Percentiles rank a stretch among this genome's conserved stretches.
Evolutionary conservation across 2,113 vertebrate genomes (phyloP).

Genomic region (Bombycilla garrulus): DNA sequence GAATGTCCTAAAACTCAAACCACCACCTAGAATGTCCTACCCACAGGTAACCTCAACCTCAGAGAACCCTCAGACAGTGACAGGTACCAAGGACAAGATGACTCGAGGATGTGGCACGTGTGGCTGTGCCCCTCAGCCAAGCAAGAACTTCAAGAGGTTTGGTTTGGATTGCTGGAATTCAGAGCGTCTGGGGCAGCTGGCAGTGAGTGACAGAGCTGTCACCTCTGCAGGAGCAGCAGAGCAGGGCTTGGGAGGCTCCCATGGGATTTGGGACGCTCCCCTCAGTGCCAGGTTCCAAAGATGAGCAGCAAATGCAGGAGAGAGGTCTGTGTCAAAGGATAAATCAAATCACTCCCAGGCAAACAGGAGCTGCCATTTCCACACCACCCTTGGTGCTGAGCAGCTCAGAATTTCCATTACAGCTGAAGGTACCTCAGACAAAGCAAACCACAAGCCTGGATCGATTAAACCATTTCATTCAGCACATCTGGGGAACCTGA

Average conservation of each 20-base stretch:
- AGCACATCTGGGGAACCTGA: not conserved
- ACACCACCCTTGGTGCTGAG: not conserved
- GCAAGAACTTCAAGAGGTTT: not conserved
- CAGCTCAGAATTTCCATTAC: not conserved
- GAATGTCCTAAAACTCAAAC: too few species aligned
- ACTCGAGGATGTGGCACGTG: not conserved
- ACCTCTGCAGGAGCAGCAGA: not conserved
- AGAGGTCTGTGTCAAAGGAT: not conserved
- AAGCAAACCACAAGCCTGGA: not conserved
- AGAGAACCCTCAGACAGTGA: too few species aligned
- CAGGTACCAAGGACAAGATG: not conserved
- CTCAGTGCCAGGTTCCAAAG: not conserved
- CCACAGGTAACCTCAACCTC: too few species aligned
- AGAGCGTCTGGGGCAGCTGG: not conserved
- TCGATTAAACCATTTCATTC: not conserved
- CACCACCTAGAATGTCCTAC: too few species aligned
- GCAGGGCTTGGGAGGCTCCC: accelerated
- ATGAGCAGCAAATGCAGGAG: not conserved
- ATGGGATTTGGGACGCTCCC: not conserved
- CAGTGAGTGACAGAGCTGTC: not conserved
- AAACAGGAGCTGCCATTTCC: not conserved
- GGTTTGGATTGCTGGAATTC: not conserved
- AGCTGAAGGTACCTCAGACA: not conserved
- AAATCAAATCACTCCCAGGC: not conserved
- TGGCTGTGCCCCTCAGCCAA: not conserved